Base-by-base conservation (phyloP, 2,797 vertebrate species). In the Oreonectes daqikongensis region DNA sequence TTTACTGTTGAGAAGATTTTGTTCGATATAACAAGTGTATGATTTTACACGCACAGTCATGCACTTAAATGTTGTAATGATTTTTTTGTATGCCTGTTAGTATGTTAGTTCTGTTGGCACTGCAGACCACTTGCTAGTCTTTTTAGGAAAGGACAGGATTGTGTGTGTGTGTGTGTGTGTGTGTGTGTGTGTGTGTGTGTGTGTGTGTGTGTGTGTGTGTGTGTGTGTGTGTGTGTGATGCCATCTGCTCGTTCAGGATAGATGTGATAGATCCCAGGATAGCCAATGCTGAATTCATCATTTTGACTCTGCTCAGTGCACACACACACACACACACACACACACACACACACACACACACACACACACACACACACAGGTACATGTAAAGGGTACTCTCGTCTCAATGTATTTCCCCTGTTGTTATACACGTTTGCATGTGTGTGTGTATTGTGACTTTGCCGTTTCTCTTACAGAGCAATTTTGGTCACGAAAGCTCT, bases 161-260 rank as follows among this genome's bases (percentile, higher is more conserved):
- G 77, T 61, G 18, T 50, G 26, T 68, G 65, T 50, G 44, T 65
- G 30, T 61, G 12, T 48, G 44, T 48, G 61, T 46, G 60, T 48
- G 15, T 59, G 32, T 18, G n/a, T 69, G 35, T 15, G 35, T 18
- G 12, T 57, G 17, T 30, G 26, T 42, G 35, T n/a, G 4, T 50
- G 24, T 32, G 26, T 30, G 42, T 59, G 28, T n/a, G 63, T 42
- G 20, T 66, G 77, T 59, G 38, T 48, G 55, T 20, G 63, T 17
- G 40, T 32, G 61, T 60, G 53, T 38, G 68, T 38, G 63, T 38
- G 61, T 50, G 17, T 52, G 24, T n/a, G 28, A n/a, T 60, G 74
- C 79, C 81, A 83, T 80, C 81, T 83, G 81, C 48, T 83, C 59
- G 35, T 72, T 72, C 64, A 80, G 48, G 71, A 50, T 71, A 64